Evolutionary conservation across 2,888 invertebrate species (phyloP).

Genomic region (Acleris literana): DNA sequence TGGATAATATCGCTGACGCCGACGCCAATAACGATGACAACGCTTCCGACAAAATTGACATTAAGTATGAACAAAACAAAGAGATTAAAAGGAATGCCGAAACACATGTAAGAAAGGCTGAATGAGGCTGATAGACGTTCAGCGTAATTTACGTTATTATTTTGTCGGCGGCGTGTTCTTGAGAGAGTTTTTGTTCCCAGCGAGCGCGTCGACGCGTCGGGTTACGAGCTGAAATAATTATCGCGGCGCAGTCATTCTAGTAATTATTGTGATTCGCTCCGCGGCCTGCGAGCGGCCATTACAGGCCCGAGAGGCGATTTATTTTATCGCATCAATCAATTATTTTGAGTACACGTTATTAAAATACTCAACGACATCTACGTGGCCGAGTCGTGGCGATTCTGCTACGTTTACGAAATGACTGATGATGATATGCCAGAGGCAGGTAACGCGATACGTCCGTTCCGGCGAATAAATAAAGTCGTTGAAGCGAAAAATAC

Average conservation of each 20-base stretch:
- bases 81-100: slow-evolving; percentile 12
- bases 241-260: slow-evolving; percentile 49
- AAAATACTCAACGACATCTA: slow-evolving; percentile 62
- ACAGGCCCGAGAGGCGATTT: slow-evolving; percentile 57
- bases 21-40: slow-evolving; percentile 11
- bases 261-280: slow-evolving; percentile 67
- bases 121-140: slow-evolving; percentile 16
- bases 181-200: slow-evolving; percentile 34
- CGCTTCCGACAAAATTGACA: not conserved
- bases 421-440: slow-evolving; percentile 63
- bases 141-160: slow-evolving; percentile 22
- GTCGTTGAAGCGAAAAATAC: slow-evolving; percentile 72
- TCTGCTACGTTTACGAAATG: slow-evolving; percentile 65
- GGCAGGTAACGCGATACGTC: slow-evolving; percentile 69
- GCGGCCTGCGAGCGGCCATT: slow-evolving; percentile 44
- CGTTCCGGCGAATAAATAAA: slow-evolving; percentile 70
- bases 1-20: slow-evolving; percentile 6
- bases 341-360: slow-evolving; percentile 64
- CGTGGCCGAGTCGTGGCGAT: slow-evolving; percentile 52
- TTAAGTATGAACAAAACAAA: slow-evolving; percentile 9
- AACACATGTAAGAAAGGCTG: slow-evolving; percentile 4
- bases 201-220: slow-evolving; percentile 37
- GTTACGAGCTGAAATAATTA: slow-evolving; percentile 50
- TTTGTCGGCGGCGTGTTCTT: slow-evolving; percentile 23
- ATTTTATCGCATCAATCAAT: slow-evolving; percentile 76